Evolutionary conservation across 2,113 vertebrate species (phyloP).

Genomic region (Hiodon tergisus): DNA sequence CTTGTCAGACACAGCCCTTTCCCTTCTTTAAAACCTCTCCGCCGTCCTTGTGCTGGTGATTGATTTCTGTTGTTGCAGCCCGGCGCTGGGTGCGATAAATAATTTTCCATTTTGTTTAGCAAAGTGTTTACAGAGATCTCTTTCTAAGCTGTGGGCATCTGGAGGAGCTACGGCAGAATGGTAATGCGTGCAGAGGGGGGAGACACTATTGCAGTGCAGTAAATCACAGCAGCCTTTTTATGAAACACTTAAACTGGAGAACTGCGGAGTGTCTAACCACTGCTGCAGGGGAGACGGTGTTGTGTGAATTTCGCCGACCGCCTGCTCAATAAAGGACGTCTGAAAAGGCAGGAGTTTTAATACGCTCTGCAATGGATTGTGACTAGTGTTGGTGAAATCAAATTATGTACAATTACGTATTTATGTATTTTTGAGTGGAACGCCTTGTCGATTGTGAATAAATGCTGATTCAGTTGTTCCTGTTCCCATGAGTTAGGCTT

Average conservation of each 20-base stretch:
- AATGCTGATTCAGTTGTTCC: too few relatives aligned
- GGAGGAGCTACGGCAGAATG: constrained; percentile 72
- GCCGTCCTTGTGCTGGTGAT: constrained; percentile 51
- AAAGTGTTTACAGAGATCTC: constrained; percentile 61
- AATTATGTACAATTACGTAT: too few relatives aligned
- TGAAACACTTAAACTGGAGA: constrained; percentile 26
- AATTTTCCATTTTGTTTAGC: constrained; percentile 69
- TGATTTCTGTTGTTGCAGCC: constrained; percentile 51
- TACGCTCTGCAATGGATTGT: not conserved
- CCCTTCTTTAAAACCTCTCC: constrained; percentile 33
- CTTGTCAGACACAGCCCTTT: not conserved
- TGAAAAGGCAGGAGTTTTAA: not conserved
- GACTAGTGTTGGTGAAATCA: not conserved
- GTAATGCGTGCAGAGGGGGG: constrained; percentile 62
- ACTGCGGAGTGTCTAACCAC: constrained; percentile 19
- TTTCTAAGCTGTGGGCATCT: constrained; percentile 59
- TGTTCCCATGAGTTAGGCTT: too few relatives aligned
- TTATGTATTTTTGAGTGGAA: too few relatives aligned
- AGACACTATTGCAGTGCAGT: constrained; percentile 46
- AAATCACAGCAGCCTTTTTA: constrained; percentile 30
- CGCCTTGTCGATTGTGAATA: too few relatives aligned
- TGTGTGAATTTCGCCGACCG: not conserved
- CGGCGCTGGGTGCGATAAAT: constrained; percentile 53
- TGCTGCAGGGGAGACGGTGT: not conserved
- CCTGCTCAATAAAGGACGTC: not conserved